phyloP scores from a whole-genome alignment of 1,140 invertebrate genomes.

The Antheraea mylitta region DNA sequence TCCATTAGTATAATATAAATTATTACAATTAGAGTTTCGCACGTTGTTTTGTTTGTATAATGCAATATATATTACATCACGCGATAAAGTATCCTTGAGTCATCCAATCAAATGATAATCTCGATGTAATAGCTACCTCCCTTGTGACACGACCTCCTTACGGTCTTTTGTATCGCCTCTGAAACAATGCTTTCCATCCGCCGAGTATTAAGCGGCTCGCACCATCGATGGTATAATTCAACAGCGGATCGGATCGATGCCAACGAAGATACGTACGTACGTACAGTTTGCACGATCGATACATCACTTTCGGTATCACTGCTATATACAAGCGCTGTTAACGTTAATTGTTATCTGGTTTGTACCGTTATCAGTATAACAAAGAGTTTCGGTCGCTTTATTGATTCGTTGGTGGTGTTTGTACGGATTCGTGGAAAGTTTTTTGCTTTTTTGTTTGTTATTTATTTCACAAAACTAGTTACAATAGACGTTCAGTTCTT shows the following conservation, averaged over 20 bases:
- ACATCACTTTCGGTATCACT: slow-evolving; percentile 17
- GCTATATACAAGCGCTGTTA: slow-evolving; percentile 8
- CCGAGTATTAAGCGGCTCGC: slow-evolving; percentile 23
- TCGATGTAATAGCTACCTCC: slow-evolving; percentile 16
- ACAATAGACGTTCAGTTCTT: no score
- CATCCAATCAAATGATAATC: slow-evolving; percentile 1
- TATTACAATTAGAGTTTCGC: not conserved
- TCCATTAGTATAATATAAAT: no score
- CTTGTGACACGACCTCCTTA: slow-evolving; percentile 32
- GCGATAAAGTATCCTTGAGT: not conserved
- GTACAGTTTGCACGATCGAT: slow-evolving; percentile 21
- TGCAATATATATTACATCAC: not conserved
- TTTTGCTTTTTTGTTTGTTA: no score
- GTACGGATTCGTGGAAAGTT: not conserved
- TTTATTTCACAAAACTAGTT: no score
- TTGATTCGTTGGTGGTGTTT: not conserved
- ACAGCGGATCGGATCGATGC: slow-evolving; percentile 47
- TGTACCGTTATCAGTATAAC: slow-evolving; percentile 38
- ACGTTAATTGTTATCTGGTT: slow-evolving; percentile 29
- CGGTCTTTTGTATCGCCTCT: slow-evolving; percentile 34
- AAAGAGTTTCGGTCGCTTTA: not conserved
- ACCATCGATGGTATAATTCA: slow-evolving; percentile 32
- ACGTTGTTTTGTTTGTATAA: not conserved
- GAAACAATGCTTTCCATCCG: slow-evolving; percentile 50
- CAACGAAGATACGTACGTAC: slow-evolving; percentile 44